Base-by-base conservation (phyloP, 2,888 invertebrate species). In the Campaea margaritaria region DNA sequence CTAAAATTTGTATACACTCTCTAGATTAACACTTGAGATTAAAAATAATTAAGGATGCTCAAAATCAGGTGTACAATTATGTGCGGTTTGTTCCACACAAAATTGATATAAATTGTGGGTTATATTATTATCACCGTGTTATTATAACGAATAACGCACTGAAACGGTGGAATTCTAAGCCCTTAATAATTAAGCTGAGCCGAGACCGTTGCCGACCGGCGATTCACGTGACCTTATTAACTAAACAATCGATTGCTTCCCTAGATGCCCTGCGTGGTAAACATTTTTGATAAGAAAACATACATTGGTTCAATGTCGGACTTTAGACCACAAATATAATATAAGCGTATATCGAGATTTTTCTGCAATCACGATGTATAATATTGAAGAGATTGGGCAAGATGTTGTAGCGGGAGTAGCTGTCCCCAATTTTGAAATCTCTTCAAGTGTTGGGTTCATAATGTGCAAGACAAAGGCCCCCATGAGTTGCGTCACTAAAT, bases 31-130 rank as follows among this genome's bases (percentile, higher is more conserved):
- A 68, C 62, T 70, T 53, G 66, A 72, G 72, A 75, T 75, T 75
- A 52, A 62, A 49, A 56, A 68, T 72, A 78, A 79, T 78, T 75
- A 74, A 71, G 75, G 63, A 75, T 72, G 64, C 61, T 68, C 69
- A 67, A 73, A 74, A 71, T 61, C 65, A 63, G 69, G 68, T 59
- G 72, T 74, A 69, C 78, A 76, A 80, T 81, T 78, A 73, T 75
- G 71, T 70, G 73, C 68, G 69, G 71, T 73, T 71, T 75, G 70
- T 70, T 64, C 75, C 74, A 65, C 69, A 64, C 69, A 75, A 78
- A 51, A 80, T 80, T 76, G 74, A 78, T 74, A 75, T 67, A 73
- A 78, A 79, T 76, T 77, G 70, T 75, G 63, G 70, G 70, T 79
- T 76, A 73, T 64, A 68, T 67, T 70, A 64, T 9, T 70, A 52